These are phyloP conservation scores for Dryococelus australis DNA, from an alignment of 2,888 invertebrate species.

Conservation along the genomic window DNA sequence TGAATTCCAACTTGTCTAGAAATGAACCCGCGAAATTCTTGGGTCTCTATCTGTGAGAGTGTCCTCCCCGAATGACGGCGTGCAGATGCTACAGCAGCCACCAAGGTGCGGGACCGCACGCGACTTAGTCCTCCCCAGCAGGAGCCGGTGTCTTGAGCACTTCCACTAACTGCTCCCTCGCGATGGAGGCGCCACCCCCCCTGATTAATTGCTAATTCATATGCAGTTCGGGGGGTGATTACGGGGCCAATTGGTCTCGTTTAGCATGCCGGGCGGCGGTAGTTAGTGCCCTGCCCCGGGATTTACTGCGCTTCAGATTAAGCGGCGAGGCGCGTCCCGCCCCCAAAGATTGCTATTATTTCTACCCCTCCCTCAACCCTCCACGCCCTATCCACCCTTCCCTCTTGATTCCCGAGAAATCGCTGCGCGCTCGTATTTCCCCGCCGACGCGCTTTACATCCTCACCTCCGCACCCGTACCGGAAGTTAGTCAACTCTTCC, in stretches of 20 bases:
- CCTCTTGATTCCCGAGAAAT: not conserved
- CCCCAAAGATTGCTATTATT: not conserved
- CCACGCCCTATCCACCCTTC: not conserved
- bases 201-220: not conserved
- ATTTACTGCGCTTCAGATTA: not conserved
- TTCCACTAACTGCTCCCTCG: too few species aligned
- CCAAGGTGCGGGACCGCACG: too few species aligned
- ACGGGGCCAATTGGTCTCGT: conserved; percentile 2
- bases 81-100: too few species aligned
- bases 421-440: not conserved
- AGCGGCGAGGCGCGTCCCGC: not conserved
- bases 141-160: too few species aligned
- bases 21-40: too few species aligned
- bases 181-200: too few species aligned
- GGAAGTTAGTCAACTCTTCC: not conserved
- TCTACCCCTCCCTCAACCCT: not conserved
- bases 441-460: not conserved
- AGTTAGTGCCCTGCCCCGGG: not conserved
- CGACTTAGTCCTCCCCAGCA: too few species aligned
- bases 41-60: too few species aligned
- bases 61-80: too few species aligned
- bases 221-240: conserved; percentile 6
- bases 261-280: not conserved
- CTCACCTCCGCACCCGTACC: not conserved
- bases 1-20: too few species aligned